These are phyloP conservation scores for Nerophis lumbriciformis DNA, from an alignment of 2,113 vertebrate genomes.

Conservation along the genomic window DNA sequence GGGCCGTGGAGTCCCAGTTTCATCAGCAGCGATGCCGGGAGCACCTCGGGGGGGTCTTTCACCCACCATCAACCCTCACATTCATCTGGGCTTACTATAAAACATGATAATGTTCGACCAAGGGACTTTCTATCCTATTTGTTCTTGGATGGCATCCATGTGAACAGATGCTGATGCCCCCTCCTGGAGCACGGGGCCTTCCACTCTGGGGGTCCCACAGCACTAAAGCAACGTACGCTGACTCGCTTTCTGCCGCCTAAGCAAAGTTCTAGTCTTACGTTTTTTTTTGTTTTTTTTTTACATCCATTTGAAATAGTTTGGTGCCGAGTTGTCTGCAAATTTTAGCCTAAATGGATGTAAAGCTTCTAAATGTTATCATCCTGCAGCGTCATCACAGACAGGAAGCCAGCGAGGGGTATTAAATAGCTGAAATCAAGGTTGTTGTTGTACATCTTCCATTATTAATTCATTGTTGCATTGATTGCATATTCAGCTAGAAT, in stretches of 20 bases:
- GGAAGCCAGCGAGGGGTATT: constrained; percentile 33
- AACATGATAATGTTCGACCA: constrained; percentile 8
- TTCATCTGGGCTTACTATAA: constrained; percentile 32
- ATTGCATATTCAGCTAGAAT: constrained; percentile 61
- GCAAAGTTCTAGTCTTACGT: constrained; percentile 1
- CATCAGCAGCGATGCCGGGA: constrained; percentile 34
- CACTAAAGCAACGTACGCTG: constrained; percentile 7
- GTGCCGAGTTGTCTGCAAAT: background rate
- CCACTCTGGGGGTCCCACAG: constrained; percentile 25
- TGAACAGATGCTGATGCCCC: constrained; percentile 47
- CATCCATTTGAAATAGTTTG: background rate
- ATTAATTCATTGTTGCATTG: constrained; percentile 72
- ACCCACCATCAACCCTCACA: constrained; percentile 13
- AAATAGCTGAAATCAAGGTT: constrained; percentile 36
- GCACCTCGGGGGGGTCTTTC: constrained; percentile 42
- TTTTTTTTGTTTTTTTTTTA: background rate
- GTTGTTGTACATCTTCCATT: constrained; percentile 72
- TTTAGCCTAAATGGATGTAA: background rate
- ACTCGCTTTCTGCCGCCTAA: constrained; percentile 11
- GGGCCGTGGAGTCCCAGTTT: constrained; percentile 55
- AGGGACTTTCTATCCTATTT: constrained; percentile 38
- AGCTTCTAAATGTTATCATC: background rate
- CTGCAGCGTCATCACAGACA: constrained; percentile 21
- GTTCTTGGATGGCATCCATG: constrained; percentile 49
- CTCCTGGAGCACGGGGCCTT: constrained; percentile 32